Evolutionary conservation across 2,797 vertebrate genomes (phyloP).

Genomic region (Onychomys arenicola): DNA sequence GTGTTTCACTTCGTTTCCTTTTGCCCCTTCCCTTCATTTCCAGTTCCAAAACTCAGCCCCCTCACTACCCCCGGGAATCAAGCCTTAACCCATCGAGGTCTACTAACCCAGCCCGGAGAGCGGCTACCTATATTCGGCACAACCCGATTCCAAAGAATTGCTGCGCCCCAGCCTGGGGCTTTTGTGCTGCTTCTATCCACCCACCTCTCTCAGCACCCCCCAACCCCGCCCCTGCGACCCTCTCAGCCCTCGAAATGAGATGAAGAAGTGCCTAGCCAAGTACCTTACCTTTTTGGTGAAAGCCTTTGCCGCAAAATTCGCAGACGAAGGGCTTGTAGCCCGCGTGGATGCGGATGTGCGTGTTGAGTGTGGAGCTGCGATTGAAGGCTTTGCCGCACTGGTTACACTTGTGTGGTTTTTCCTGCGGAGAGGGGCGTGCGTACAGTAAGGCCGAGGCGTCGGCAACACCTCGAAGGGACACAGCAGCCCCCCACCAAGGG

Average conservation of each 20-base stretch:
- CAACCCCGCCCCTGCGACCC: neutral
- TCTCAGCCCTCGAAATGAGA: neutral
- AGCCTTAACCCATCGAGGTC: neutral
- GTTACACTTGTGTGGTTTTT: slow-evolving; percentile 95
- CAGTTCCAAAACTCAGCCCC: neutral
- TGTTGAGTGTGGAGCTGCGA: slow-evolving; percentile 95
- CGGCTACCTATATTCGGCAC: neutral
- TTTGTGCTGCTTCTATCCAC: neutral
- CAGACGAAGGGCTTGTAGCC: slow-evolving; percentile 96
- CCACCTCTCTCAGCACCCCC: neutral
- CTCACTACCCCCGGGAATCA: neutral
- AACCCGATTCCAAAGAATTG: slow-evolving; percentile 66
- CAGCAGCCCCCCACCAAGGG: neutral
- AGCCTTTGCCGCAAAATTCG: slow-evolving; percentile 95
- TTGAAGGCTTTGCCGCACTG: slow-evolving; percentile 96
- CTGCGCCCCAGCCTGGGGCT: neutral
- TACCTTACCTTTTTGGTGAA: slow-evolving; percentile 94
- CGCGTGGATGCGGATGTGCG: slow-evolving; percentile 94
- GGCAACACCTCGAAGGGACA: neutral
- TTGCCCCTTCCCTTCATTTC: neutral
- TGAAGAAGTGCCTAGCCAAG: neutral
- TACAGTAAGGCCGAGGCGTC: slow-evolving; percentile 38
- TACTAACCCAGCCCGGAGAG: neutral
- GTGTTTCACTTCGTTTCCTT: neutral
- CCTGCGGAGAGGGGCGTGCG: slow-evolving; percentile 85